Evolutionary conservation across 2,113 vertebrate species (phyloP).

Genomic region (Abramis brama): DNA sequence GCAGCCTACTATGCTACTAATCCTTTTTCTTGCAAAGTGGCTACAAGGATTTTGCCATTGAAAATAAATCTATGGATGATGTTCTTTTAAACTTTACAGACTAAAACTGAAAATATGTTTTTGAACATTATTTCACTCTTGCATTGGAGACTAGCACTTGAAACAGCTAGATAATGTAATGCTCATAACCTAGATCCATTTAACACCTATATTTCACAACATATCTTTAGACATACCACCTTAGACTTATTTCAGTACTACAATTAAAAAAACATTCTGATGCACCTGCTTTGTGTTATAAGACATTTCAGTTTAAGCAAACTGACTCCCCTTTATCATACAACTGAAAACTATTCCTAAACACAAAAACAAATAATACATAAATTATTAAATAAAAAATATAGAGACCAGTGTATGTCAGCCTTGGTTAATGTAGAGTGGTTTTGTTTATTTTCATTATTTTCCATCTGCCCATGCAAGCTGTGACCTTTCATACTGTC

Average conservation of each 20-base stretch:
- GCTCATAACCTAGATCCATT: neutral
- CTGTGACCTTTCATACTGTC: neutral
- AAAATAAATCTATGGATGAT: neutral
- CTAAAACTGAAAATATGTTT: neutral
- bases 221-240: neutral
- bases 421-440: neutral
- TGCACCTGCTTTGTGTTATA: too few relatives aligned
- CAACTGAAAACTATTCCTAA: neutral
- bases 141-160: neutral
- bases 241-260: too few relatives aligned
- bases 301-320: neutral
- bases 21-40: neutral
- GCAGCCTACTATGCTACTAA: too few relatives aligned
- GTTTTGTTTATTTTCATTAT: neutral
- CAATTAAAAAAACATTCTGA: too few relatives aligned
- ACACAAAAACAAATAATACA: neutral
- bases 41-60: neutral
- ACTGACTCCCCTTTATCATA: neutral
- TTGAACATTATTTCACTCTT: neutral
- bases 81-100: neutral
- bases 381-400: neutral
- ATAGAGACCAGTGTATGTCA: neutral
- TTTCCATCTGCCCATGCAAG: neutral
- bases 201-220: neutral
- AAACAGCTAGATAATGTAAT: too few relatives aligned